These are phyloP conservation scores for Anseranas semipalmata DNA, from an alignment of 2,113 vertebrate species.

Conservation along the genomic window DNA sequence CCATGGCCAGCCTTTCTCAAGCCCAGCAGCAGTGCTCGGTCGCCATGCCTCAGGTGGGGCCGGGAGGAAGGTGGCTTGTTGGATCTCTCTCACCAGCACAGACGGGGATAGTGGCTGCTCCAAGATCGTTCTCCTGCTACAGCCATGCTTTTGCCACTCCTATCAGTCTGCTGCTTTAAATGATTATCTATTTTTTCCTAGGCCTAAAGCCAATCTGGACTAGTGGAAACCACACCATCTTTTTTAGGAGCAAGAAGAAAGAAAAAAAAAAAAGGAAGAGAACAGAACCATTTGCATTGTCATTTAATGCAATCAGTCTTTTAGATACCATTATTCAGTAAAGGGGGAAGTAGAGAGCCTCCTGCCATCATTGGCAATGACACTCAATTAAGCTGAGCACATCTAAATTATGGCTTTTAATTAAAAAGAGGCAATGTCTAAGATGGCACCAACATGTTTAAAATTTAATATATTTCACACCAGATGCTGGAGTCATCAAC, in stretches of 20 bases:
- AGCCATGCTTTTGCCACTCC: not conserved
- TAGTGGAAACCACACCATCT: not conserved
- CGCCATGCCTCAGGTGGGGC: not conserved
- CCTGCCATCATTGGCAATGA: constrained; percentile 65
- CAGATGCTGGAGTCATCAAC: constrained; percentile 73
- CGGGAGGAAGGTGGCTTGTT: not conserved
- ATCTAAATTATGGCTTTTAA: constrained; percentile 81
- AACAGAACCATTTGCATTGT: constrained; percentile 16
- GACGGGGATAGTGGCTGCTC: not conserved
- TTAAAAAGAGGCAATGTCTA: constrained; percentile 75
- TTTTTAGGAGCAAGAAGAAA: not conserved
- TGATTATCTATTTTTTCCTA: not conserved
- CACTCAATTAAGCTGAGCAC: constrained; percentile 74
- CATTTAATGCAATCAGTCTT: constrained; percentile 34
- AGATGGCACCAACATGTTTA: constrained; percentile 73
- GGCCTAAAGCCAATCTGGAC: not conserved
- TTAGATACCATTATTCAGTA: constrained; percentile 38
- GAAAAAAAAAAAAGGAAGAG: not conserved
- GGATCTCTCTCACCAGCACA: not conserved
- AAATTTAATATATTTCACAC: constrained; percentile 77
- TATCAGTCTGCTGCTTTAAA: not conserved
- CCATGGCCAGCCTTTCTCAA: not conserved
- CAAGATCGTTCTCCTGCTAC: not conserved
- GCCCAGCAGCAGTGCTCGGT: not conserved
- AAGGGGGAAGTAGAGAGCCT: constrained; percentile 3